Base-by-base conservation (phyloP, 2,888 invertebrate species). In the Allacma fusca region DNA sequence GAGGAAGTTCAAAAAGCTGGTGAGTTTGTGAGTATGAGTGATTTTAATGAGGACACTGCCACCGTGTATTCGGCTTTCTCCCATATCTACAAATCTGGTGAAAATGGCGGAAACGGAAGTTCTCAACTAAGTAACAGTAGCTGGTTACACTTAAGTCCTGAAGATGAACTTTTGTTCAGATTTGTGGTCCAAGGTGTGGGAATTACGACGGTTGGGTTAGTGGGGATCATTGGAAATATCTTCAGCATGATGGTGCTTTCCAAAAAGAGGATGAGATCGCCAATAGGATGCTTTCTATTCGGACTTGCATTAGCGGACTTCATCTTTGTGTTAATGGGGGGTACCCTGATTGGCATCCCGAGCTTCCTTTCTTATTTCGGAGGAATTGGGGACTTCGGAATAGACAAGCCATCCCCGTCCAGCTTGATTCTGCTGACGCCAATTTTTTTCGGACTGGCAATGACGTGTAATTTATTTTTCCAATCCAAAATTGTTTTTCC, bases 281-380 rank as follows among this genome's bases (percentile, higher is more conserved):
- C 97, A 86, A 95, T 97, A 86, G 97, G 97, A 88, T 94, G 95
- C 87, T 91, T 97, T 86, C 90, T 98, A 79, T 94, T 96, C 82
- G 96, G 96, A 7, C 89, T 98, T 84, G 97, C 98, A 23, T 90
- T 95, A 84, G 96, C 96, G 87, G 98, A 98, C 89, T 95, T 94
- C 13, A 90, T 94, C 80, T 90, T 97, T 83, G 93, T 97, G 84
- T 88, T 95, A 83, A 94, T 94, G 59, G 93, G 95, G 78, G 90
- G 94, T 82, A 88, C 91, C 80, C 90, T 96, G 81, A 96, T 96
- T 87, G 95, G 95, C 40, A 89, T 97, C 83, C 93, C 94, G 12
- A 75, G 26, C 21, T 65, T 75, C 29, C 59, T 75, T 24, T 9
- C 34, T 21, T 71, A 75, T 43, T 77, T 72, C 19, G 67, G 71